Evolutionary conservation across 2,888 invertebrate genomes (phyloP).

Genomic region (Chymomyza amoena): DNA sequence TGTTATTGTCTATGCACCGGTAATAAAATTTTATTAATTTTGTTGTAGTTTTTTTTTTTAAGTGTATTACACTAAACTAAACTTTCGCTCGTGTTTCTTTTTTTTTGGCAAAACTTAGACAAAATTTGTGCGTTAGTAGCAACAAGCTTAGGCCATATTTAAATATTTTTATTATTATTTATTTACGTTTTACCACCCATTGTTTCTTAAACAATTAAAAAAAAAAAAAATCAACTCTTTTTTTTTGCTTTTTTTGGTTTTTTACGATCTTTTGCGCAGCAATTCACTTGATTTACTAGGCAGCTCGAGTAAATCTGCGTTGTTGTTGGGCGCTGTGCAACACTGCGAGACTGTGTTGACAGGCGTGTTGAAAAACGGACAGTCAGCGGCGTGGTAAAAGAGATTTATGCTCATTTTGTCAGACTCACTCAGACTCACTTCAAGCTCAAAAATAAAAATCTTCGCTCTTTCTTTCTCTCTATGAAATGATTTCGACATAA

Average conservation of each 20-base stretch:
- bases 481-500: conserved; percentile 61
- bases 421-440: conserved; percentile 32
- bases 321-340: background rate
- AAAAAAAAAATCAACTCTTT: conserved; percentile 31
- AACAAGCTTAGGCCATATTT: background rate
- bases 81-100: background rate
- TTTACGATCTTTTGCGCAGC: conserved; percentile 53
- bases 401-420: conserved; percentile 72
- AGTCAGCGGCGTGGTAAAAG: conserved; percentile 67
- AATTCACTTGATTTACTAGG: conserved; percentile 69
- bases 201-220: conserved; percentile 76
- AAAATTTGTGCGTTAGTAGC: conserved; percentile 11
- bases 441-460: background rate
- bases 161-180: conserved; percentile 52
- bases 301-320: conserved; percentile 40
- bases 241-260: conserved; percentile 22
- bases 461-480: conserved; percentile 22
- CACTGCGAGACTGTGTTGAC: conserved; percentile 58
- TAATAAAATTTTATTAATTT: conserved; percentile 59
- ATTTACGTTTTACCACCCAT: conserved; percentile 72
- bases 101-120: background rate
- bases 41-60: conserved; percentile 48
- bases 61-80: background rate
- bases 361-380: conserved; percentile 68
- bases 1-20: conserved; percentile 38